A percentile compares a stretch with the other conserved stretches of the same genome.
Evolutionary conservation across 2,797 vertebrate genomes (phyloP).

Genomic region (Poeciliopsis paucimaculata): DNA sequence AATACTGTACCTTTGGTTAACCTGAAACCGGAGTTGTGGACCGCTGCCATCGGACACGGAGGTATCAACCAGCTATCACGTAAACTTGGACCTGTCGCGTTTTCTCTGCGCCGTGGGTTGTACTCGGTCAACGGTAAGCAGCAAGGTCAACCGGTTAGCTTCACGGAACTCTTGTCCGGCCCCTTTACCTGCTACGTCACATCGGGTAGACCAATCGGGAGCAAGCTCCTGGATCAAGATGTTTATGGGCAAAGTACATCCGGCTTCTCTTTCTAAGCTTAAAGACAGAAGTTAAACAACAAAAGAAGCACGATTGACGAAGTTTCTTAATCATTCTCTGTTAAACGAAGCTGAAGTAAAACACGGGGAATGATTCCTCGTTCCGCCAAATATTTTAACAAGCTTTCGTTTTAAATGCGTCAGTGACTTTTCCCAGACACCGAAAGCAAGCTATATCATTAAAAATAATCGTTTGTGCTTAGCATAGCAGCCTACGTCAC

Average conservation of each 20-base stretch:
- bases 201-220: slow-evolving; percentile 49
- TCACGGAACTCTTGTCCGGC: slow-evolving; percentile 13
- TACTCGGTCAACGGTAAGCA: not conserved
- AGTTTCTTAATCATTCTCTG: not conserved
- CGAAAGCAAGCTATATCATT: not conserved
- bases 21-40: slow-evolving; percentile 60
- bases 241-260: slow-evolving; percentile 3
- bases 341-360: not conserved
- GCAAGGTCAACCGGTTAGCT: slow-evolving; percentile 69
- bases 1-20: slow-evolving; percentile 76
- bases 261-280: slow-evolving; percentile 17
- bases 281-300: not conserved
- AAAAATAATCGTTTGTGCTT: not conserved
- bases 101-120: slow-evolving; percentile 10
- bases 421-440: not conserved
- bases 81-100: slow-evolving; percentile 44
- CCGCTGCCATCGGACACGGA: slow-evolving; percentile 15
- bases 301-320: not conserved
- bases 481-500: not conserved
- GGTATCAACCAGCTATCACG: slow-evolving; percentile 21
- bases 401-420: not conserved
- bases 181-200: slow-evolving; percentile 40
- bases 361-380: not conserved
- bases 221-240: slow-evolving; percentile 5
- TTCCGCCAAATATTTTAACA: not conserved